Conservation (phyloP, 2,888 invertebrate genomes). For the Exocentrus adspersus region DNA sequence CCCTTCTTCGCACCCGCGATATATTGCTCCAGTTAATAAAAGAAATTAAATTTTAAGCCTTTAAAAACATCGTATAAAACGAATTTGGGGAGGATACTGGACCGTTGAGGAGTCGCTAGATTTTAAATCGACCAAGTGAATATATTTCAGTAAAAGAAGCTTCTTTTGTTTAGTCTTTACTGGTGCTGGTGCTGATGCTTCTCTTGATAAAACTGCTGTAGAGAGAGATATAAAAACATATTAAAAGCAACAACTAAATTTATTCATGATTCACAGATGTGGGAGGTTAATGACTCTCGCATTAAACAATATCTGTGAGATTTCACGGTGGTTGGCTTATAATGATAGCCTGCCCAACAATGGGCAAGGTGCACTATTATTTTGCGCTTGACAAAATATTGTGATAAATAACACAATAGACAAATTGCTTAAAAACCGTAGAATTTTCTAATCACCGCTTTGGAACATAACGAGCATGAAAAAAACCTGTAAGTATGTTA, state of each 20-base stretch:
- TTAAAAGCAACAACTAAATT: constrained; percentile 10
- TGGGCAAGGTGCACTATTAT: constrained; percentile 45
- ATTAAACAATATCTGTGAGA: constrained; percentile 57
- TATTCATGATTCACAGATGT: constrained; percentile 14
- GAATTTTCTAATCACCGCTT: constrained; percentile 31
- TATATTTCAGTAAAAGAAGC: too few species aligned
- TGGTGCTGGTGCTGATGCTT: too few species aligned
- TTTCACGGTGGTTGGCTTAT: constrained; percentile 57
- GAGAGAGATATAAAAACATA: too few species aligned
- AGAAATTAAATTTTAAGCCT: constrained; percentile 42
- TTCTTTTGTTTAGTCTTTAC: too few species aligned
- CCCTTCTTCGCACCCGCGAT: constrained; percentile 44
- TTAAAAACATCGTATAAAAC: constrained; percentile 23
- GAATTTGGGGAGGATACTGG: constrained; percentile 20
- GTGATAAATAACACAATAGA: constrained; percentile 36
- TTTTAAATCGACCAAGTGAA: too few species aligned
- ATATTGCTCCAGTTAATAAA: constrained; percentile 43
- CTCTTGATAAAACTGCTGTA: too few species aligned
- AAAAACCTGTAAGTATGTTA: background rate
- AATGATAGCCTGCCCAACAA: constrained; percentile 47
- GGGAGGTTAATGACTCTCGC: constrained; percentile 55
- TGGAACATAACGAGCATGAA: background rate
- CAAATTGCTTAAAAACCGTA: constrained; percentile 39
- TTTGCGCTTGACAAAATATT: constrained; percentile 42
- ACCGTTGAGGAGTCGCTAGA: too few species aligned